Evolutionary conservation across 37 sponge, comb jelly and placozoan genomes (phyloP).

Genomic region (Axinella damicornis): DNA sequence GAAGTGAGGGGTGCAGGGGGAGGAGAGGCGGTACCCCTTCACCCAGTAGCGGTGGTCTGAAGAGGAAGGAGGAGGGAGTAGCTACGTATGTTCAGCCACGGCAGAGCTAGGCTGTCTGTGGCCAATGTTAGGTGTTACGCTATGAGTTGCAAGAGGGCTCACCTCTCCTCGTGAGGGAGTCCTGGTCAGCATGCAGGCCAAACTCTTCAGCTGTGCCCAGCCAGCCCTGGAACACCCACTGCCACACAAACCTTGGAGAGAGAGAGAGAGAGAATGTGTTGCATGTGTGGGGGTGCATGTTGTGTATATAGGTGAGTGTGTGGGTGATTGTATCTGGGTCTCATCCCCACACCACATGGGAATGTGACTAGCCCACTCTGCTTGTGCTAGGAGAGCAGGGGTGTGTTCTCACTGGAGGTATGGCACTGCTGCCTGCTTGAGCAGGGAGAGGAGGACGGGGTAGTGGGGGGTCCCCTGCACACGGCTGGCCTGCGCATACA

Average conservation of each 20-base stretch:
- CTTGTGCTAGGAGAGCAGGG: too few species aligned
- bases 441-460: conserved; percentile 45
- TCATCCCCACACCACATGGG: neutral
- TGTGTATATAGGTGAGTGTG: neutral
- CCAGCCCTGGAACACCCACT: conserved; percentile 72
- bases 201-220: conserved; percentile 56
- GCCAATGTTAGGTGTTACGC: neutral
- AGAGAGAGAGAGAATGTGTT: too few species aligned
- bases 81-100: neutral
- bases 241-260: conserved; percentile 51
- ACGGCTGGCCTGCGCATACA: conserved; percentile 17
- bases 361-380: neutral
- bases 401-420: conserved; percentile 55
- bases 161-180: conserved; percentile 47
- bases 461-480: conserved; percentile 36
- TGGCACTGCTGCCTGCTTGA: conserved; percentile 37
- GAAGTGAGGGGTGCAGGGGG: conserved; percentile 39
- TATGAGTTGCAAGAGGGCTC: neutral
- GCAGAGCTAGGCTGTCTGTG: too few species aligned
- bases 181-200: conserved; percentile 34
- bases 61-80: neutral
- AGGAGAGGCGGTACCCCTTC: conserved; percentile 42
- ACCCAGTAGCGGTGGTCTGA: conserved; percentile 75
- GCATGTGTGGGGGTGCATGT: too few species aligned
- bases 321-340: neutral